Base-by-base conservation (phyloP, 2,888 invertebrate species). In the Oxycera nigricornis region DNA sequence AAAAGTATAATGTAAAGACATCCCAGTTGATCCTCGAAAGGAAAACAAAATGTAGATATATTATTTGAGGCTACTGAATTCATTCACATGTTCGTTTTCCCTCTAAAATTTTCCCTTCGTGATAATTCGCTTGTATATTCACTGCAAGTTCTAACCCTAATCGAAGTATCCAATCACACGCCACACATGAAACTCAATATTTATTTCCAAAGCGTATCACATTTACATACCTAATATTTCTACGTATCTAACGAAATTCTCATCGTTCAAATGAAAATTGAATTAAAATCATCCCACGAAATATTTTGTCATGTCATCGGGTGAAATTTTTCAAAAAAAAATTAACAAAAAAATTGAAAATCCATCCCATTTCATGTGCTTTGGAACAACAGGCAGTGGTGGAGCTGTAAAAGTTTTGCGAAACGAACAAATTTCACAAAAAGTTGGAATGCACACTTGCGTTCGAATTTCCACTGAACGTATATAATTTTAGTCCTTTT, bases 271-370 rank as follows among this genome's bases (percentile, higher is more conserved):
- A 30, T 6, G 24, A 24, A 28, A 59, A 59, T 59, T 30, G 59
- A 59, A 59, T 59, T 59, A 59, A 59, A 59, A 59, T 28, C 59
- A 59, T 59, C 59, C 59, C 59, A 9, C 59, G 17, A 59, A 59
- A 59, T 59, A 59, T 30, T 28, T 59, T 7, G 6, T 9, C 6
- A 14, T 30, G 28, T 28, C 59, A 22, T 30, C 2, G n/a, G n/a
- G n/a, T n/a, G n/a, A n/a, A n/a, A n/a, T n/a, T n/a, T n/a, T 20
- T 30, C n/a, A 28, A n/a, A 30, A n/a, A 55, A 55, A 55, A 55
- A 55, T 59, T 11, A 55, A 20, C 22, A 24, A 55, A 22, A 55
- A 7, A 50, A 7, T n/a, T n/a, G 17, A 1, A 55, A 22, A 24
- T n/a, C 9, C 24, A 17, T 50, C 30, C 59, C 6, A 30, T n/a